phyloP scores from a whole-genome alignment of 2,888 invertebrate species.

The Tholera decimalis region DNA sequence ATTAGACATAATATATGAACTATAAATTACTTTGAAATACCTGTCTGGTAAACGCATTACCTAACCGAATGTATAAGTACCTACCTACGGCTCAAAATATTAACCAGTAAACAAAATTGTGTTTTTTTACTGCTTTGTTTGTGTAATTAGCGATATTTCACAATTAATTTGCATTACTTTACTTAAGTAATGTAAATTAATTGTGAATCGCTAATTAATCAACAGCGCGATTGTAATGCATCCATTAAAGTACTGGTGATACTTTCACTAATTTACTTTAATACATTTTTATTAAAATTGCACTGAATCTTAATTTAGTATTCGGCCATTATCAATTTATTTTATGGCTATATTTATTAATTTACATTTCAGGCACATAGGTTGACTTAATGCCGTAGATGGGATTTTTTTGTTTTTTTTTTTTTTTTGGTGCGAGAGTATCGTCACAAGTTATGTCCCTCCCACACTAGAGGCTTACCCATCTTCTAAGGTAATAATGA shows the following conservation, averaged over 20 bases:
- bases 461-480: no score
- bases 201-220: background rate
- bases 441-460: no score
- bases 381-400: no score
- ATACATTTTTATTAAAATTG: slow-evolving; percentile 11
- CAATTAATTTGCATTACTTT: no score
- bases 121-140: no score
- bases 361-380: no score
- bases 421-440: no score
- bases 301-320: background rate
- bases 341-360: background rate
- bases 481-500: no score
- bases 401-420: no score
- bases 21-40: background rate
- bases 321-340: slow-evolving; percentile 8
- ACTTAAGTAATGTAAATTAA: slow-evolving; percentile 13
- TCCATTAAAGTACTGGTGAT: slow-evolving; percentile 12
- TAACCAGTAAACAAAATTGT: no score
- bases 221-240: background rate
- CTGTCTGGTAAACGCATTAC: background rate
- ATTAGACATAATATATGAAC: no score
- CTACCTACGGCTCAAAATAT: background rate
- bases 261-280: background rate
- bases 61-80: background rate
- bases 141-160: no score